phyloP scores from a whole-genome alignment of 2,797 vertebrate genomes.

The Pipistrellus pygmaeus region DNA sequence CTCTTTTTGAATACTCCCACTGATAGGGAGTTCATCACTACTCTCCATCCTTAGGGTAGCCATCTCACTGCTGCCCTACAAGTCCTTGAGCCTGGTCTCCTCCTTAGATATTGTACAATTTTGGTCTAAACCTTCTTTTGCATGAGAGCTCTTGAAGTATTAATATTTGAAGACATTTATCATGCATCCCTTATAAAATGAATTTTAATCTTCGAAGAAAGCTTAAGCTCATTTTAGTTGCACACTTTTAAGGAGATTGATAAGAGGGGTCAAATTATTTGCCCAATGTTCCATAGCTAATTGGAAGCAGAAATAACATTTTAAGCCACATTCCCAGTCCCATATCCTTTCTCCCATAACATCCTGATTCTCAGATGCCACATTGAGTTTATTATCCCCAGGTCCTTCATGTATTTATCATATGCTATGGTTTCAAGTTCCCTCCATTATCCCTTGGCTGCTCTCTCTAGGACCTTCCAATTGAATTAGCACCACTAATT shows the following conservation, averaged over 20 bases:
- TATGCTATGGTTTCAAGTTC: neutral
- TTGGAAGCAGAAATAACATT: neutral
- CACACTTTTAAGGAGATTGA: slow-evolving; percentile 11
- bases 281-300: neutral
- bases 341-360: neutral
- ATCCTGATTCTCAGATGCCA: neutral
- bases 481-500: neutral
- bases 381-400: neutral
- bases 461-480: neutral
- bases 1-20: neutral
- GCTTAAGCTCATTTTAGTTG: neutral
- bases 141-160: neutral
- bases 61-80: neutral
- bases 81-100: neutral
- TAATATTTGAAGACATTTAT: slow-evolving; percentile 27
- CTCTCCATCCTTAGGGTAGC: neutral
- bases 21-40: neutral
- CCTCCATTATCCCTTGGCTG: too few relatives aligned
- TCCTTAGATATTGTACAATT: neutral
- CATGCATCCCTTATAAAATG: slow-evolving; percentile 11
- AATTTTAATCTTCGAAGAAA: slow-evolving; percentile 48
- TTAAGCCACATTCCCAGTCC: neutral
- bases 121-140: neutral
- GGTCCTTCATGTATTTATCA: neutral
- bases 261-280: slow-evolving; percentile 45